Percentiles rank a stretch among this genome's conserved stretches.
Conservation (phyloP, 2,797 vertebrate genomes). For the Synanceia verrucosa region DNA sequence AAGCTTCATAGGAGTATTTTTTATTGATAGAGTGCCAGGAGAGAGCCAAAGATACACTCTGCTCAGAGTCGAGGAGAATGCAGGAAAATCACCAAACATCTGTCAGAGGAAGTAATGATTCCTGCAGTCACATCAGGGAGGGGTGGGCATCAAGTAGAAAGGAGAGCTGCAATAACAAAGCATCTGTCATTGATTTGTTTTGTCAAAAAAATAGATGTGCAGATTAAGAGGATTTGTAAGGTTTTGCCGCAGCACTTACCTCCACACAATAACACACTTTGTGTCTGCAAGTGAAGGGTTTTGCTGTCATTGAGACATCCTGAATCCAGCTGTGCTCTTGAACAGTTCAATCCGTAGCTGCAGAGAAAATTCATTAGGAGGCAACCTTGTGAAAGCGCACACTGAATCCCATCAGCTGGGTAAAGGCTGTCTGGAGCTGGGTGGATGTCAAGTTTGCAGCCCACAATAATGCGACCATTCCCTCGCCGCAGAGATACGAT, state of each 20-base stretch:
- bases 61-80: slow-evolving; percentile 12
- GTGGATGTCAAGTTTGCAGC: slow-evolving; percentile 70
- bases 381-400: slow-evolving; percentile 56
- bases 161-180: slow-evolving; percentile 17
- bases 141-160: slow-evolving; percentile 2
- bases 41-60: slow-evolving; percentile 30
- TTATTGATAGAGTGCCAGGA: slow-evolving; percentile 56
- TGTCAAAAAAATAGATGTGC: slow-evolving; percentile 46
- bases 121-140: slow-evolving; percentile 19
- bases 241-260: slow-evolving; percentile 39
- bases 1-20: slow-evolving; percentile 45
- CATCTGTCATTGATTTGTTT: slow-evolving; percentile 67
- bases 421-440: slow-evolving; percentile 59
- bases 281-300: slow-evolving; percentile 20
- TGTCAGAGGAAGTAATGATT: slow-evolving; percentile 59
- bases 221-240: slow-evolving; percentile 65
- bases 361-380: slow-evolving; percentile 68
- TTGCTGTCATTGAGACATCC: slow-evolving; percentile 39
- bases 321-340: slow-evolving; percentile 45
- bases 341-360: slow-evolving; percentile 44
- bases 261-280: slow-evolving; percentile 19
- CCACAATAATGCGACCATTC: slow-evolving; percentile 73
- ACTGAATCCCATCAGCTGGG: slow-evolving; percentile 55
- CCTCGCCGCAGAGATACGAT: slow-evolving; percentile 54
- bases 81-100: slow-evolving; percentile 49